Evolutionary conservation across 1,140 invertebrate genomes (phyloP), one percentile per base, ranked within the genome.

Genomic region (Manduca sexta): DNA sequence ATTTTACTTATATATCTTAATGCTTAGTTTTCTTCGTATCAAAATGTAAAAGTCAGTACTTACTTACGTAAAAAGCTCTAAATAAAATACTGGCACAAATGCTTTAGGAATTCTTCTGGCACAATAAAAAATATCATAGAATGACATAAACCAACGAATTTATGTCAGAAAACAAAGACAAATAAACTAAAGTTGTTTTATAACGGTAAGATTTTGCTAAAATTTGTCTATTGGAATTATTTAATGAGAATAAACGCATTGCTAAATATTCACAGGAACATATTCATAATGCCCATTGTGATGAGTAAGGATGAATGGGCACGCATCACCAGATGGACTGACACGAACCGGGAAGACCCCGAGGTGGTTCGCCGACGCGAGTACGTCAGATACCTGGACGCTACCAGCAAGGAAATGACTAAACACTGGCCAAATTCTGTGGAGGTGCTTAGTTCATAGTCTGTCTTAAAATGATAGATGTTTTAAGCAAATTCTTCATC

Each of bases 351-450:
- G 1, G 77, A 80, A 31, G 64, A 79, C 8, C 55, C 64, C 0
- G 69, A 78, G 13, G 47, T 53, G 12, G 56, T 47, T 3, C 60
- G 70, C 2, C 56, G 63, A 13, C 46, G 69, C 7, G 73, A 78
- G 14, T 78, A 81, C 46, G 54, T 84, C 4, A 54, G 63, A 13
- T 62, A 61, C 31, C 44, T 84, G 11, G 61, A 75, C 30, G 51
- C 67, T 2, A 61, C 60, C 18, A 84, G 81, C 47, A 47, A 49
- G 4, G 47, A 66, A 3, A 84, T 85, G 74, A 82, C 79, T 3
- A 81, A 77, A 40, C 33, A 51, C 12, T 86, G 84, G 84, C 75
- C 77, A 4, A 81, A 84, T 44, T 82, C 81, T 7, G 47, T 82
- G 11, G 84, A 86, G 73, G 84, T 84, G 49, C n/a, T n/a, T 18